Evolutionary conservation across 2,888 invertebrate genomes (phyloP), one percentile per base, ranked within the genome.

Genomic region (Megaustenia siamemsis): DNA sequence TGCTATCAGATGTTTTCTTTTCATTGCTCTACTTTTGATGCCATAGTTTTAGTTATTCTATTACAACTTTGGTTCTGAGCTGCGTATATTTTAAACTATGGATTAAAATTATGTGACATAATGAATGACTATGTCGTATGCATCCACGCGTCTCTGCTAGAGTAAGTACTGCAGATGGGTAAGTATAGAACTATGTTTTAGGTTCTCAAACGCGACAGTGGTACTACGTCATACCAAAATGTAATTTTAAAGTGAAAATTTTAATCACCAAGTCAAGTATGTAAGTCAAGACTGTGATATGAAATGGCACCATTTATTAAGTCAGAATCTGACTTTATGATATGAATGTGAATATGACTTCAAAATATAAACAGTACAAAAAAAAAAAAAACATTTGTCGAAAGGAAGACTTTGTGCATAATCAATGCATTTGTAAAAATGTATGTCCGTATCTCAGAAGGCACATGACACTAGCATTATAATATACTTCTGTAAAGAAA

Each of bases 101-200:
- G n/a, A 6, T 3, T 60, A 60, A 60, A 60, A 15, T 32, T 12
- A 28, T 60, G 45, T 45, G 8, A 45, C 6, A 45, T 28, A 0
- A 63, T 8, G 15, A 53, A 63, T 32, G 28, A 63, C 32, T 12
- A 63, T 3, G 63, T 18, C 49, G 4, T 49, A 78, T 40, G 63
- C 40, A 77, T 77, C 78, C 78, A 78, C 63, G 32, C 66, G 32
- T 60, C 78, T 66, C 40, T 40, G 43, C 53, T 77, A 24, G 21
- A 35, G 49, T 40, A 73, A 73, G 45, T 78, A 63, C 21, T 78
- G 63, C 28, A 66, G 45, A 78, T 66, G 63, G 6, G 21, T 24
- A 10, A 38, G 18, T 18, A 35, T 32, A 49, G 45, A 10, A 28
- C 15, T 15, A 73, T 18, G 15, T 45, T 15, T 15, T 28, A 32